Conservation (phyloP, 2,888 invertebrate genomes). For the Allygus modestus region DNA sequence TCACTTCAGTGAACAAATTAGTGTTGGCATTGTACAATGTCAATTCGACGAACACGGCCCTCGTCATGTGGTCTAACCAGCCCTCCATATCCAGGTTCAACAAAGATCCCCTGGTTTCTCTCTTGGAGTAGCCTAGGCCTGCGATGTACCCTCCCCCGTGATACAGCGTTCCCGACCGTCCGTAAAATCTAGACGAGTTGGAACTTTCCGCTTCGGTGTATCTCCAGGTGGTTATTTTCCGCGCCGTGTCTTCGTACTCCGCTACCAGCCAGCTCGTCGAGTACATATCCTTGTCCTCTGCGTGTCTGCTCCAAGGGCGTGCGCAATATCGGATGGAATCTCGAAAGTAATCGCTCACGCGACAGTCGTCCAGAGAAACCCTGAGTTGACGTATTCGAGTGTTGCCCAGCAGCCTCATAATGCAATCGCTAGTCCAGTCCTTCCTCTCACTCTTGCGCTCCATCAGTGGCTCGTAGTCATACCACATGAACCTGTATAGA, state of each 20-base stretch:
- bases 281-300: background rate
- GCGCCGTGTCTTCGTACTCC: background rate
- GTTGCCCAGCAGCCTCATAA: too few relatives aligned
- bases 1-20: conserved; percentile 42
- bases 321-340: too few relatives aligned
- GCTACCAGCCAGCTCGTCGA: background rate
- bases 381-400: too few relatives aligned
- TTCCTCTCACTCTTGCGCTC: conserved; percentile 31
- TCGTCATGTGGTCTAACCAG: conserved; percentile 51
- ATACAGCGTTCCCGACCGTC: background rate
- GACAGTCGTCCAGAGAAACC: too few relatives aligned
- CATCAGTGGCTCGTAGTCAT: background rate
- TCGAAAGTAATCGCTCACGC: too few relatives aligned
- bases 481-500: background rate
- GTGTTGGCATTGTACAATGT: conserved; percentile 46
- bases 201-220: too few relatives aligned
- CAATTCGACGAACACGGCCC: conserved; percentile 49
- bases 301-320: too few relatives aligned
- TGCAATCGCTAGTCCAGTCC: background rate
- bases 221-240: too few relatives aligned
- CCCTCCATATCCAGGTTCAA: too few relatives aligned
- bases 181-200: too few relatives aligned
- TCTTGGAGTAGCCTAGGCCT: too few relatives aligned
- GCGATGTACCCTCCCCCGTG: conserved; percentile 1
- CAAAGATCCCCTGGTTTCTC: too few relatives aligned